These are phyloP conservation scores for Tanaodytes sp. DNA, from an alignment of 2,888 invertebrate species.

Conservation along the genomic window DNA sequence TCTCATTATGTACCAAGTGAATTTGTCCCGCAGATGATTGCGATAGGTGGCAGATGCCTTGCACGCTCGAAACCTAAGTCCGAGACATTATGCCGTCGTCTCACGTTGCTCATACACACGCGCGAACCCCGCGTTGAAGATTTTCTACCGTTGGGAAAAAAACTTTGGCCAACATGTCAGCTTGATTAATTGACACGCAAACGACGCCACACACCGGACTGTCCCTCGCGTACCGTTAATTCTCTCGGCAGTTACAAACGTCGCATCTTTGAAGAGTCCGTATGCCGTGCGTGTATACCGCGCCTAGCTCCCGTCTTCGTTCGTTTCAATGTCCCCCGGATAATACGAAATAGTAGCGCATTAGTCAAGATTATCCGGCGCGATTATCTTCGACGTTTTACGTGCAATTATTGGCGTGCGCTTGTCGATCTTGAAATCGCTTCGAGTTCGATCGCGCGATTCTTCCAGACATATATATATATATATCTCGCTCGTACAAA, in stretches of 20 bases:
- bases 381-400: conserved; percentile 27
- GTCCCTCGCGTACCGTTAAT: conserved; percentile 52
- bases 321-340: conserved; percentile 28
- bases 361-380: conserved; percentile 39
- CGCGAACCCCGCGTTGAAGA: too few species aligned
- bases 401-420: conserved; percentile 24
- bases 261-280: conserved; percentile 45
- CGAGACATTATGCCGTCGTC: conserved; percentile 52
- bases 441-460: conserved; percentile 1
- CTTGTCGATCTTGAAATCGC: conserved; percentile 21
- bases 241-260: conserved; percentile 49
- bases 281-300: too few species aligned
- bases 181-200: conserved; percentile 53
- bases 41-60: conserved; percentile 50
- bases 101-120: too few species aligned
- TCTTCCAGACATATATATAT: too few species aligned
- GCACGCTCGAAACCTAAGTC: conserved; percentile 39
- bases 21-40: conserved; percentile 43
- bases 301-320: conserved; percentile 37
- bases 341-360: conserved; percentile 26
- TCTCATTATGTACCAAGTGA: conserved; percentile 37
- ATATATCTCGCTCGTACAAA: too few species aligned
- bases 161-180: conserved; percentile 52
- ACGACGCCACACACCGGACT: conserved; percentile 49
- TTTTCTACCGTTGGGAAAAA: conserved; percentile 44